Conservation (phyloP, 2,888 invertebrate species). For the Oscheius sp. region DNA sequence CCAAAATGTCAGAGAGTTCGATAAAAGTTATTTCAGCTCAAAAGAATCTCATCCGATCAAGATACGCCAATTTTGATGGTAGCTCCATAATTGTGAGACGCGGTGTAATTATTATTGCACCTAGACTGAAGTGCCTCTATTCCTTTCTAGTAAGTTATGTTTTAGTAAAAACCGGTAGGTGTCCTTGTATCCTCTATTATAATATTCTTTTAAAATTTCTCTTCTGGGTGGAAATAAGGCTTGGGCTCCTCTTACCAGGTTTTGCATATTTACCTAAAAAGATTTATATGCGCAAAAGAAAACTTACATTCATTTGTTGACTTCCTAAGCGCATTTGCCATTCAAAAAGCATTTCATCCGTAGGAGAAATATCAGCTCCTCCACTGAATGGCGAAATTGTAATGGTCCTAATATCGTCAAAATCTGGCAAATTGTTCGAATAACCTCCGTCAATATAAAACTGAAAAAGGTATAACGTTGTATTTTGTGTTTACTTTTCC, state of each 20-base stretch:
- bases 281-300: not conserved
- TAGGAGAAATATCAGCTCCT: slow-evolving; percentile 59
- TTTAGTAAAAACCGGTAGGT: slow-evolving; percentile 69
- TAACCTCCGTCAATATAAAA: slow-evolving; percentile 92
- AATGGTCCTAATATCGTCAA: slow-evolving; percentile 87
- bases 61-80: too few relatives aligned
- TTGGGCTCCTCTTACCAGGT: slow-evolving; percentile 69
- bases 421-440: slow-evolving; percentile 88
- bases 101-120: too few relatives aligned
- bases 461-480: slow-evolving; percentile 63
- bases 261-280: slow-evolving; percentile 70
- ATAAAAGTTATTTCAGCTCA: too few relatives aligned
- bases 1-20: too few relatives aligned
- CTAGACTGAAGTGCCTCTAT: slow-evolving; percentile 20
- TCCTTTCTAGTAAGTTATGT: slow-evolving; percentile 30
- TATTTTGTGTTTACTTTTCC: slow-evolving; percentile 70
- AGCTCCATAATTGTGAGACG: too few relatives aligned
- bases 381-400: slow-evolving; percentile 87
- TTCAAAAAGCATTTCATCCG: slow-evolving; percentile 58
- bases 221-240: slow-evolving; percentile 71
- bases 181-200: slow-evolving; percentile 70
- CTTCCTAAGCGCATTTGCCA: slow-evolving; percentile 63
- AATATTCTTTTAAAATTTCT: slow-evolving; percentile 68
- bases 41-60: too few relatives aligned
- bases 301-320: slow-evolving; percentile 62